Percentiles rank a stretch among this genome's conserved stretches.
Evolutionary conservation across 2,888 invertebrate species (phyloP).

Genomic region (Ctena decussata): DNA sequence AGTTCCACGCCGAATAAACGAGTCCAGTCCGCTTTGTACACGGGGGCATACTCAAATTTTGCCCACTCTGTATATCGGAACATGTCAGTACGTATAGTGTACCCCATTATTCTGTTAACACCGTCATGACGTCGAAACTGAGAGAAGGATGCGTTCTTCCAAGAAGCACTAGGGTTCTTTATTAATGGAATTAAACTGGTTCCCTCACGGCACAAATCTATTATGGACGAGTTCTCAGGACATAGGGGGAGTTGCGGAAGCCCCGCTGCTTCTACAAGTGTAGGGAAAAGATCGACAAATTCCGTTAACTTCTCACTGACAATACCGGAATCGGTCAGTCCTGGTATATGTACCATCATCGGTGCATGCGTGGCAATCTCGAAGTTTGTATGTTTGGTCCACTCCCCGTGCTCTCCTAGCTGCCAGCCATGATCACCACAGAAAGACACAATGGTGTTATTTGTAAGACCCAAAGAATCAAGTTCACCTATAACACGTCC

Average conservation of each 20-base stretch:
- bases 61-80: conserved; percentile 69
- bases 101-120: conserved; percentile 66
- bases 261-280: no score
- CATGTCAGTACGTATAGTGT: conserved; percentile 66
- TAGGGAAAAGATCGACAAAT: no score
- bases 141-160: no score
- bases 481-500: conserved; percentile 58
- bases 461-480: conserved; percentile 34
- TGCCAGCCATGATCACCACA: no score
- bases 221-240: conserved; percentile 49
- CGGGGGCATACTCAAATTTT: conserved; percentile 43
- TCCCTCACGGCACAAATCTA: conserved; percentile 69
- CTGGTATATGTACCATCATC: conserved; percentile 72
- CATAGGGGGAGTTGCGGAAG: conserved; percentile 45
- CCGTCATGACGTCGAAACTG: conserved; percentile 64
- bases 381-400: no score
- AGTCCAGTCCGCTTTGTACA: conserved; percentile 56
- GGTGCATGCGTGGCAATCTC: conserved; percentile 70
- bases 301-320: conserved; percentile 65
- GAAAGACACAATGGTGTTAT: conserved; percentile 66
- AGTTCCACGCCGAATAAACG: conserved; percentile 90
- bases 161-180: conserved; percentile 9
- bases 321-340: conserved; percentile 63
- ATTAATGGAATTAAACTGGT: conserved; percentile 64
- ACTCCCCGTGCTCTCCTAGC: no score